Conservation (phyloP, 2,888 invertebrate species). For the Harpalus rufipes region DNA sequence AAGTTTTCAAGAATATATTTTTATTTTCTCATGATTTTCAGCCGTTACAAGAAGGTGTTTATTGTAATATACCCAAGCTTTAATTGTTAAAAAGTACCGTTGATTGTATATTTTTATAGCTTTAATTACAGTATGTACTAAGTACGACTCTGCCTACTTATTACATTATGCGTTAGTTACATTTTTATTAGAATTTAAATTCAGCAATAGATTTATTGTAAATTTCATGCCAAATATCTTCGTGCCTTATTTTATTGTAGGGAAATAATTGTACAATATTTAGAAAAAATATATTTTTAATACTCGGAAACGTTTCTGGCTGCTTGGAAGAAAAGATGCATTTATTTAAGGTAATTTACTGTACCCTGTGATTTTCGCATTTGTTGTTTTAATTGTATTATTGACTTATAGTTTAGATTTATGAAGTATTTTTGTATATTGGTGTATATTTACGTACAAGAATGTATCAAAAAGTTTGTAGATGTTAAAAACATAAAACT, state of each 20-base stretch:
- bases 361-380: slow-evolving; percentile 36
- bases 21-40: neutral
- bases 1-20: too few relatives aligned
- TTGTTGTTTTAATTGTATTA: slow-evolving; percentile 22
- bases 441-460: slow-evolving; percentile 6
- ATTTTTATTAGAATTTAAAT: slow-evolving; percentile 8
- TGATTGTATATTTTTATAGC: slow-evolving; percentile 11
- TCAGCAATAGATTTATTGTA: slow-evolving; percentile 1
- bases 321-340: slow-evolving; percentile 21
- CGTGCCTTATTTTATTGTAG: slow-evolving; percentile 39
- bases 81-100: neutral
- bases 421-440: slow-evolving; percentile 22
- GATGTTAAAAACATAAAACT: too few relatives aligned
- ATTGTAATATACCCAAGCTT: neutral
- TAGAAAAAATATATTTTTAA: slow-evolving; percentile 30
- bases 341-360: neutral
- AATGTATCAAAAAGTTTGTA: neutral
- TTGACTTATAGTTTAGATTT: neutral
- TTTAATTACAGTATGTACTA: neutral
- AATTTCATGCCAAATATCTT: slow-evolving; percentile 51
- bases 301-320: slow-evolving; percentile 33
- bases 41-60: neutral
- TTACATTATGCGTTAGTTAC: neutral
- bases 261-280: slow-evolving; percentile 16
- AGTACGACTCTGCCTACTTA: slow-evolving; percentile 25